phyloP scores from a whole-genome alignment of 53 echinoderm and acorn worm genomes.

The Echinarachnius parma region DNA sequence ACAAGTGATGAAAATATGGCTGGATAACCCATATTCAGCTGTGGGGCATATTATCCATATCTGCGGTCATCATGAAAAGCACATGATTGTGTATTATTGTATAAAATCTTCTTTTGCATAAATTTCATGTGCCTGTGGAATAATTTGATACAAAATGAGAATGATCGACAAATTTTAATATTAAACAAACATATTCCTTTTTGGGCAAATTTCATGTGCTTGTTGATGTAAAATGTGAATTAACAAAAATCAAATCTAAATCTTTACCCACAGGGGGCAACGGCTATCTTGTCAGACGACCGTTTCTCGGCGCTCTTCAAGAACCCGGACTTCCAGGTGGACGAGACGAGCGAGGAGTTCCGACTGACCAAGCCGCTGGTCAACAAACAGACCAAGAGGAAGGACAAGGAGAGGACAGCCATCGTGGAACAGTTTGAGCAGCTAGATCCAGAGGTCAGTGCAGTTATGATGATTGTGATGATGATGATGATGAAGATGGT shows the following conservation, averaged over 20 bases:
- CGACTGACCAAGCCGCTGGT: slow-evolving; percentile 77
- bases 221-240: background rate
- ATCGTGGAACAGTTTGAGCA: slow-evolving; percentile 76
- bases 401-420: slow-evolving; percentile 53
- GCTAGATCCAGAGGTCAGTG: slow-evolving; percentile 49
- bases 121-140: no score
- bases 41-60: no score
- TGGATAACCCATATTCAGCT: no score
- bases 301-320: slow-evolving; percentile 90
- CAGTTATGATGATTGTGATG: no score
- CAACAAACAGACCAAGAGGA: slow-evolving; percentile 73
- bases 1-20: no score
- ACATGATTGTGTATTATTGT: no score
- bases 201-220: background rate
- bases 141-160: no score
- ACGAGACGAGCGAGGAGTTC: slow-evolving; percentile 77
- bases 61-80: no score
- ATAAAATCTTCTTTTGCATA: no score
- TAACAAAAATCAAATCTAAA: background rate
- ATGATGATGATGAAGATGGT: no score
- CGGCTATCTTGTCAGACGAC: slow-evolving; percentile 71
- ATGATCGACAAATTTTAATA: no score
- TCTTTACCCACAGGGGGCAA: slow-evolving; percentile 31
- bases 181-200: background rate
- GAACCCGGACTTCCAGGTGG: slow-evolving; percentile 94